Percentiles rank a stretch among this genome's conserved stretches.
phyloP scores from a whole-genome alignment of 2,113 vertebrate genomes.

The Salvator merianae region DNA sequence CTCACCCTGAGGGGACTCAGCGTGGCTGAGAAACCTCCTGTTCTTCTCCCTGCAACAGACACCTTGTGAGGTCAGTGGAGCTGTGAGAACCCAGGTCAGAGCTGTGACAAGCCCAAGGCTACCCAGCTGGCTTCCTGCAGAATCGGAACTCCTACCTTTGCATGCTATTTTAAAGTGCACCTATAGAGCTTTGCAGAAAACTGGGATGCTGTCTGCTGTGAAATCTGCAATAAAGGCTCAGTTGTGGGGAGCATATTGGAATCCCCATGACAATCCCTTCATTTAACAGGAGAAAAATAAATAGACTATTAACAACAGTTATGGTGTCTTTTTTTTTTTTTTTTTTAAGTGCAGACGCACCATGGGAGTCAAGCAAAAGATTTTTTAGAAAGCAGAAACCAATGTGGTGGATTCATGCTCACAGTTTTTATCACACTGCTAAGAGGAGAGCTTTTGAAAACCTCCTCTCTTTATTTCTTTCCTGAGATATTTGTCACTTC shows the following conservation, averaged over 20 bases:
- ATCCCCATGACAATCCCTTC: background rate
- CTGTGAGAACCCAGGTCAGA: no score
- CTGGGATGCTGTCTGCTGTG: background rate
- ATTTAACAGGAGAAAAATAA: conserved; percentile 10
- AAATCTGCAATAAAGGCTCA: conserved; percentile 6
- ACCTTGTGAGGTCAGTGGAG: no score
- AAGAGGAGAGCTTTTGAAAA: background rate
- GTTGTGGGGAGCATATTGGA: rapidly evolving
- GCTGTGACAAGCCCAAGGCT: no score
- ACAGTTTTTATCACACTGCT: background rate
- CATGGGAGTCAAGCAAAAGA: background rate
- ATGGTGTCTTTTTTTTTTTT: background rate
- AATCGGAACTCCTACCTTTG: background rate
- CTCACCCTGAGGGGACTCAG: no score
- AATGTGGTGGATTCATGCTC: background rate
- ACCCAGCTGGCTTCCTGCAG: no score
- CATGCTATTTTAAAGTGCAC: background rate
- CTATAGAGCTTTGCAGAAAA: background rate
- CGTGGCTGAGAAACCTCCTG: no score
- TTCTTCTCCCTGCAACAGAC: no score
- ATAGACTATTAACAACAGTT: conserved; percentile 1
- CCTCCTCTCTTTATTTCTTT: no score
- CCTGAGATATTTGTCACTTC: background rate
- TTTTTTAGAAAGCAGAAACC: background rate
- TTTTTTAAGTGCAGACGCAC: background rate